These are phyloP conservation scores for Mus spicilegus DNA, from an alignment of 2,113 vertebrate species.

Conservation along the genomic window DNA sequence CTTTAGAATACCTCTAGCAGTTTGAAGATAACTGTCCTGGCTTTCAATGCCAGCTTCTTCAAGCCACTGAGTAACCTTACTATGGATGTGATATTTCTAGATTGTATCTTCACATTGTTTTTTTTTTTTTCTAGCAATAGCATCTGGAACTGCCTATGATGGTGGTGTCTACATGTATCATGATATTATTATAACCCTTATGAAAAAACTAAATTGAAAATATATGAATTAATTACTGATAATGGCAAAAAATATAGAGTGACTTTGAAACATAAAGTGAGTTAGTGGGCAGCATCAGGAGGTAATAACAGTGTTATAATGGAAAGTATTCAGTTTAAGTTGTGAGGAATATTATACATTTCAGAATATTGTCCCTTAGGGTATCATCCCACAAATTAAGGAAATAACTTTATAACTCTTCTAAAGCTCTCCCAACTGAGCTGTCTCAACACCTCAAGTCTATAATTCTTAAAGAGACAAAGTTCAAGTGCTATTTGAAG, in stretches of 20 bases:
- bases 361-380: background rate
- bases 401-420: background rate
- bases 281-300: background rate
- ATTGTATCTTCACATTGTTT: background rate
- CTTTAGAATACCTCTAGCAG: background rate
- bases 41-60: background rate
- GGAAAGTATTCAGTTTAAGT: background rate
- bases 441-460: background rate
- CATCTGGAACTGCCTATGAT: background rate
- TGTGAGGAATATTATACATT: background rate
- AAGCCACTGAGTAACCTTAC: background rate
- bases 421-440: background rate
- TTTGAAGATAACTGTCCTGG: background rate
- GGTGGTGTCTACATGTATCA: background rate
- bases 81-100: background rate
- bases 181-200: background rate
- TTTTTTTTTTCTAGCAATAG: background rate
- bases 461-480: slow-evolving; percentile 35
- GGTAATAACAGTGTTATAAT: background rate
- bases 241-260: background rate
- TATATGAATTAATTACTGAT: background rate
- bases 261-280: background rate
- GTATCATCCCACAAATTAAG: background rate
- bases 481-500: background rate
- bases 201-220: background rate